Evolutionary conservation across 1,140 invertebrate genomes (phyloP), one percentile per base, ranked within the genome.

Genomic region (Aphidius ervi): DNA sequence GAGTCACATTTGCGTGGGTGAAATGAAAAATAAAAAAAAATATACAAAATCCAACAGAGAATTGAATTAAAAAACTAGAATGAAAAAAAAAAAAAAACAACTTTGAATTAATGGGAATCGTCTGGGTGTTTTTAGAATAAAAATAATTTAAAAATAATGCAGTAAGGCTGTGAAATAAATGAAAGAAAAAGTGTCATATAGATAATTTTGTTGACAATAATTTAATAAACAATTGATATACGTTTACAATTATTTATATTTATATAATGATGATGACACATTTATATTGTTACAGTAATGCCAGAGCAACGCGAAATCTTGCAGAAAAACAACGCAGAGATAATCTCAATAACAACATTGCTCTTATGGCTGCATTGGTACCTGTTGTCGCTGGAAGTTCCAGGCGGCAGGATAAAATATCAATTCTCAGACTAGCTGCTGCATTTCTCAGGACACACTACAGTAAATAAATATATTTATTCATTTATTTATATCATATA

Each of bases 311-410:
- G 61, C 82, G 92, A 46, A 95, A 94, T 74, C 82, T 85, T 69
- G 91, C 92, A 1, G 95, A 97, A 71, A 96, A 96, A 74, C 87
- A 91, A 73, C 82, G 95, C 7, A 82, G 94, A 1, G 93, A 96
- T 72, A 94, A 92, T 70, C 82, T 96, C 56, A 96, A 95, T 75
- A 85, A 86, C 20, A 93, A 89, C 65, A 95, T 97, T 61, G 84
- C 84, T 7, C 87, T 92, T 70, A 81, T 97, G 68, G 89, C 92
- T 0, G 80, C 84, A 8, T 82, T 95, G 65, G 88, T 97, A 40
- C 93, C 93, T 1, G 87, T 90, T 67, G 89, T 94, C 43, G 84
- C 89, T 8, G 86, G 85, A 68, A 88, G 92, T 62, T 82, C 87
- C 0, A 88, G 91, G 65, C 87, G 88, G 65, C 83, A 95, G 66